phyloP scores from a whole-genome alignment of 1,140 invertebrate species.

The Ruditapes philippinarum region DNA sequence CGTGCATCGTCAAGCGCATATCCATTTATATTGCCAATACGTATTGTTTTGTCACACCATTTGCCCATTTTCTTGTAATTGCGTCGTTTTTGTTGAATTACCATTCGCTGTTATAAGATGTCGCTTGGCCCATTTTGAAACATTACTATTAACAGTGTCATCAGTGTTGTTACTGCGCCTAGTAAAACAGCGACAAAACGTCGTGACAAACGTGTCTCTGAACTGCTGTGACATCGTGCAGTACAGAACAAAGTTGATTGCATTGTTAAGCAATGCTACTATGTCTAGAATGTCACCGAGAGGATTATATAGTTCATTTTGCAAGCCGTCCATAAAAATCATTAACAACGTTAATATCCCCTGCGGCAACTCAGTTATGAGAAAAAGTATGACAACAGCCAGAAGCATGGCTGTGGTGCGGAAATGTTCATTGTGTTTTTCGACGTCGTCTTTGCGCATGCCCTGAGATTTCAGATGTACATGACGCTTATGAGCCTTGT shows the following conservation, averaged over 20 bases:
- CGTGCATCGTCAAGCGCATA: not conserved
- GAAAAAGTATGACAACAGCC: slow-evolving; percentile 94
- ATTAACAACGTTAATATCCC: slow-evolving; percentile 85
- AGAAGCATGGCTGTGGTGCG: slow-evolving; percentile 96
- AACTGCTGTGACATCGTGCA: slow-evolving; percentile 91
- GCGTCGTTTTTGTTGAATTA: not conserved
- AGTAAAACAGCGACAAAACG: slow-evolving; percentile 54
- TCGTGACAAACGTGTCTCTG: slow-evolving; percentile 52
- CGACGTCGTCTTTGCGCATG: slow-evolving; percentile 80
- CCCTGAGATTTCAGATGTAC: slow-evolving; percentile 83
- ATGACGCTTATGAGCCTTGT: slow-evolving; percentile 85
- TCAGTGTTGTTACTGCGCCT: no score
- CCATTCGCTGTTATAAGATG: slow-evolving; percentile 8
- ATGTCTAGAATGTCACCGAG: slow-evolving; percentile 97
- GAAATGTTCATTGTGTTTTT: slow-evolving; percentile 89
- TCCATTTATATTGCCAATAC: not conserved
- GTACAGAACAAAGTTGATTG: slow-evolving; percentile 97
- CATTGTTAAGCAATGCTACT: slow-evolving; percentile 95
- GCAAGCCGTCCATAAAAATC: slow-evolving; percentile 74
- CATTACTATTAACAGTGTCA: not conserved
- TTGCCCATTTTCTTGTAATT: not conserved
- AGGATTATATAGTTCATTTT: slow-evolving; percentile 84
- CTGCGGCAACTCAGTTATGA: slow-evolving; percentile 94
- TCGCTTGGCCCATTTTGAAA: not conserved
- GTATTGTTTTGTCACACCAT: not conserved